Conservation (phyloP, 2,113 vertebrate species). For the Microtus richardsoni region DNA sequence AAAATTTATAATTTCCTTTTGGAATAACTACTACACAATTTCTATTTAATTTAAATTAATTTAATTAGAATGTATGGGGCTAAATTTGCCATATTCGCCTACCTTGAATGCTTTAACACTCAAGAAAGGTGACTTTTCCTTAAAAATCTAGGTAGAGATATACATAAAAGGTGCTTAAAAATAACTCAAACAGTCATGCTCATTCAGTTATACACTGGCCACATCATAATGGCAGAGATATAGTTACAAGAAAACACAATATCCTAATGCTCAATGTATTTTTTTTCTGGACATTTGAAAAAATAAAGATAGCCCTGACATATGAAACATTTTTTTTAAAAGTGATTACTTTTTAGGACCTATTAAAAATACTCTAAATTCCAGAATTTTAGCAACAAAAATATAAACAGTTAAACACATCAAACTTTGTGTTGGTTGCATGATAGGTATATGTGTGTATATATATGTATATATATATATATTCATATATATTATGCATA, state of each 20-base stretch:
- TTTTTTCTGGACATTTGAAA: slow-evolving; percentile 11
- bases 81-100: slow-evolving; percentile 26
- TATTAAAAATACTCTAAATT: slow-evolving; percentile 47
- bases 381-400: neutral
- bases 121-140: slow-evolving; percentile 17
- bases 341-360: slow-evolving; percentile 18
- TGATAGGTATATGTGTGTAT: neutral
- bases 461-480: neutral
- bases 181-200: neutral
- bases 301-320: neutral
- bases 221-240: neutral
- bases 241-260: neutral
- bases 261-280: neutral
- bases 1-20: slow-evolving; percentile 31
- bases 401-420: neutral
- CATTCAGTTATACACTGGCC: neutral
- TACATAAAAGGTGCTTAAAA: neutral
- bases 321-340: neutral
- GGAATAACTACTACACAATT: slow-evolving; percentile 34
- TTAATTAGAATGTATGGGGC: slow-evolving; percentile 29
- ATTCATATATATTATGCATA: neutral
- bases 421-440: neutral
- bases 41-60: slow-evolving; percentile 50
- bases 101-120: neutral
- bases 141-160: neutral